A percentile compares a stretch with the other conserved stretches of the same genome.
These are phyloP conservation scores for Saturnia japonica DNA, from an alignment of 2,888 invertebrate species.

Conservation along the genomic window DNA sequence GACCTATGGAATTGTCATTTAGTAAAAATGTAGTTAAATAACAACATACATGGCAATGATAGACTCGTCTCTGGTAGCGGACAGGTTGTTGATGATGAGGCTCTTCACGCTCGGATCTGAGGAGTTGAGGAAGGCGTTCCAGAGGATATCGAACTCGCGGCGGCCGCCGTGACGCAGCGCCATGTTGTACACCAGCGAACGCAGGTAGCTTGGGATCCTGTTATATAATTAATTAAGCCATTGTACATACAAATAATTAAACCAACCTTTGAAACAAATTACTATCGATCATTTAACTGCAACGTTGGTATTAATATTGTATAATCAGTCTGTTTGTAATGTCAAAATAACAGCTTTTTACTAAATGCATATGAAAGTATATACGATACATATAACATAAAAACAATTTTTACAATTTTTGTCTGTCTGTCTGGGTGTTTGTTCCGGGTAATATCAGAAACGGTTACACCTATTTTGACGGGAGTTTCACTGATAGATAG, in stretches of 20 bases:
- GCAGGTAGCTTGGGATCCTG: constrained; percentile 85
- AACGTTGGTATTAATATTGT: too few relatives aligned
- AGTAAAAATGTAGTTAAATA: constrained; percentile 13
- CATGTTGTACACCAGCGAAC: constrained; percentile 78
- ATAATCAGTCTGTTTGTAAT: too few relatives aligned
- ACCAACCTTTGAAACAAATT: too few relatives aligned
- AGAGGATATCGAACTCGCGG: constrained; percentile 87
- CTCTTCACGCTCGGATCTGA: constrained; percentile 81
- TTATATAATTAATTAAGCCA: not conserved
- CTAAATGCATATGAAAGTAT: too few relatives aligned
- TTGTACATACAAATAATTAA: not conserved
- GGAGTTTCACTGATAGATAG: too few relatives aligned
- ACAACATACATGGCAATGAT: constrained; percentile 77
- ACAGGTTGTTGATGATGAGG: constrained; percentile 72
- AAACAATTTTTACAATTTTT: too few relatives aligned
- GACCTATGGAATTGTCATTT: not conserved
- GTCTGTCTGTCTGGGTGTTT: too few relatives aligned
- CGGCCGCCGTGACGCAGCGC: constrained; percentile 83
- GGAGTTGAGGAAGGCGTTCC: constrained; percentile 82
- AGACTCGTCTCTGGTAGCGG: constrained; percentile 77
- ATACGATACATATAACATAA: too few relatives aligned
- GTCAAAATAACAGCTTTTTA: too few relatives aligned
- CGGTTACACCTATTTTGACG: too few relatives aligned
- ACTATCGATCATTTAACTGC: too few relatives aligned
- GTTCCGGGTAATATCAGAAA: too few relatives aligned